These are phyloP conservation scores for Hippolais icterina DNA, from an alignment of 2,113 vertebrate species.

Conservation along the genomic window DNA sequence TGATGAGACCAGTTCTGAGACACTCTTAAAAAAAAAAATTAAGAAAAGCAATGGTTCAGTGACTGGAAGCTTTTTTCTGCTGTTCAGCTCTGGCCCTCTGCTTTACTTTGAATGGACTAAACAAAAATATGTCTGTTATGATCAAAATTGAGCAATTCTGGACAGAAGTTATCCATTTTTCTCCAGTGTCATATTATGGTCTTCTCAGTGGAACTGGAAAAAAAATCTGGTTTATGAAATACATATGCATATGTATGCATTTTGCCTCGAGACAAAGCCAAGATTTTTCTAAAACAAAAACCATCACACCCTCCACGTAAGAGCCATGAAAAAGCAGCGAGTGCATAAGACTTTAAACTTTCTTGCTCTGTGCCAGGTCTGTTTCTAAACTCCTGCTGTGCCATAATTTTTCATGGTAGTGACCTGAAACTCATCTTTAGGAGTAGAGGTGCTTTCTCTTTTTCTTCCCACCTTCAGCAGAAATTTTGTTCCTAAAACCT, in stretches of 20 bases:
- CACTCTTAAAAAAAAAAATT: background rate
- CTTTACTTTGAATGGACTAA: background rate
- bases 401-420: background rate
- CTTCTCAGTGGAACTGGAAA: background rate
- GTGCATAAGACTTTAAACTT: background rate
- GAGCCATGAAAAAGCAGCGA: background rate
- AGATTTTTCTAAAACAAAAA: background rate
- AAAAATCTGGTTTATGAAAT: background rate
- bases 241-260: background rate
- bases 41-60: background rate
- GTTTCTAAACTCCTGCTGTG: background rate
- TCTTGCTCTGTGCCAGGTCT: background rate
- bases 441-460: background rate
- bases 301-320: background rate
- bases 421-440: background rate
- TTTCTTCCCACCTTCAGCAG: background rate
- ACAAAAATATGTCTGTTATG: background rate
- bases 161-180: background rate
- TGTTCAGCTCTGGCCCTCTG: background rate
- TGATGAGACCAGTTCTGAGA: background rate
- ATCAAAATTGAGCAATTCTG: background rate
- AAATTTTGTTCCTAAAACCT: background rate
- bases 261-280: background rate
- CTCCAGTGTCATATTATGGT: background rate
- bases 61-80: background rate